Conservation (phyloP, 2,113 vertebrate genomes). For the Hydrochoerus hydrochaeris region DNA sequence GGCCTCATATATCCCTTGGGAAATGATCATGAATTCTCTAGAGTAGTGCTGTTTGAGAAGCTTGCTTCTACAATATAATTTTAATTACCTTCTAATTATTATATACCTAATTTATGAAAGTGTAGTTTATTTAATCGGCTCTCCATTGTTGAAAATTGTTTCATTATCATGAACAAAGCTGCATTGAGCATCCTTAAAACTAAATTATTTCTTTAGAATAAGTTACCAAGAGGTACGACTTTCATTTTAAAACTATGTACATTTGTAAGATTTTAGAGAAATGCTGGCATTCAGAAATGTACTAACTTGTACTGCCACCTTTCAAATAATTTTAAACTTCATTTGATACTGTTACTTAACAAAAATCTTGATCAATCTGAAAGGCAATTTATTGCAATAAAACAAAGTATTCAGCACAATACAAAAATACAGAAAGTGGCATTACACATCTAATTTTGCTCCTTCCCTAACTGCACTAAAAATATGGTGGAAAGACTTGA, state of each 20-base stretch:
- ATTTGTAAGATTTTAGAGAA: slow-evolving; percentile 38
- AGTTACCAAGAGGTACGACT: slow-evolving; percentile 30
- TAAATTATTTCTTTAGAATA: neutral
- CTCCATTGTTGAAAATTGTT: neutral
- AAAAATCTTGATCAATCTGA: slow-evolving; percentile 41
- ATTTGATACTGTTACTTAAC: neutral
- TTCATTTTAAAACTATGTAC: neutral
- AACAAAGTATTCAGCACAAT: neutral
- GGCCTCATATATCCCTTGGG: neutral
- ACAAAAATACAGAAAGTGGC: slow-evolving; percentile 8
- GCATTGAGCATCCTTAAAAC: neutral
- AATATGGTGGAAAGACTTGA: slow-evolving; percentile 15
- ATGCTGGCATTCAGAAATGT: slow-evolving; percentile 30
- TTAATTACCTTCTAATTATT: slow-evolving; percentile 10
- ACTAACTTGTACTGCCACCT: neutral
- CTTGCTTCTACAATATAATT: neutral
- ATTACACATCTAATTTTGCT: slow-evolving; percentile 36
- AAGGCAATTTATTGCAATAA: slow-evolving; percentile 52
- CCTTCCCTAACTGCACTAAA: neutral
- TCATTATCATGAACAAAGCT: neutral
- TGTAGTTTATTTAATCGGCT: neutral
- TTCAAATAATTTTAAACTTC: neutral
- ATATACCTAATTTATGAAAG: neutral
- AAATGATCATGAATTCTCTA: neutral
- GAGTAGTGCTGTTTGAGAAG: slow-evolving; percentile 7